phyloP scores from a whole-genome alignment of 2,888 invertebrate species.

The Mythimna impura region DNA sequence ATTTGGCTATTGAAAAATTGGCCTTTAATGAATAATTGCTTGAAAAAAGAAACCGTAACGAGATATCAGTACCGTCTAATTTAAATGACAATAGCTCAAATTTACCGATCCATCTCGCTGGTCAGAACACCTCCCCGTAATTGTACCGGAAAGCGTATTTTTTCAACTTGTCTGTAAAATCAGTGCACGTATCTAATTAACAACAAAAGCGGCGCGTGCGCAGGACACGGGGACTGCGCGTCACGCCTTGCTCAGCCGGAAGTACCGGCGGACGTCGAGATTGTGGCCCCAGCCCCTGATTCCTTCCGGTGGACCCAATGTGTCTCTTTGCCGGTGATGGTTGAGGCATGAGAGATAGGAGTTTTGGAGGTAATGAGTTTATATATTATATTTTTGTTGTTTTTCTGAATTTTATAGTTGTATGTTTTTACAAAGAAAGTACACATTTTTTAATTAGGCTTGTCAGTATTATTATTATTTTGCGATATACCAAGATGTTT shows the following conservation, averaged over 20 bases:
- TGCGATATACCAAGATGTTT: neutral
- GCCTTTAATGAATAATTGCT: neutral
- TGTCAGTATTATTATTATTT: no score
- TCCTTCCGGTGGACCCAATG: constrained; percentile 86
- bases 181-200: constrained; percentile 66
- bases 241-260: constrained; percentile 80
- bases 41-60: neutral
- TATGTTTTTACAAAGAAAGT: neutral
- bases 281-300: constrained; percentile 88
- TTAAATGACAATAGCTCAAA: constrained; percentile 39
- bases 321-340: constrained; percentile 60
- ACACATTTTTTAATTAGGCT: neutral
- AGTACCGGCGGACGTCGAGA: constrained; percentile 87
- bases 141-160: constrained; percentile 64
- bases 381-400: neutral
- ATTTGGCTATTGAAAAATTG: no score
- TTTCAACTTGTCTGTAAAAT: constrained; percentile 61
- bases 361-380: constrained; percentile 37
- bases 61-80: constrained; percentile 1
- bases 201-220: constrained; percentile 81
- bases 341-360: constrained; percentile 51
- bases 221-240: constrained; percentile 81
- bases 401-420: neutral
- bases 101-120: constrained; percentile 35
- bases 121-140: constrained; percentile 44